phyloP scores from a whole-genome alignment of 1,140 invertebrate species.

The Akabosia matsudoensis region DNA sequence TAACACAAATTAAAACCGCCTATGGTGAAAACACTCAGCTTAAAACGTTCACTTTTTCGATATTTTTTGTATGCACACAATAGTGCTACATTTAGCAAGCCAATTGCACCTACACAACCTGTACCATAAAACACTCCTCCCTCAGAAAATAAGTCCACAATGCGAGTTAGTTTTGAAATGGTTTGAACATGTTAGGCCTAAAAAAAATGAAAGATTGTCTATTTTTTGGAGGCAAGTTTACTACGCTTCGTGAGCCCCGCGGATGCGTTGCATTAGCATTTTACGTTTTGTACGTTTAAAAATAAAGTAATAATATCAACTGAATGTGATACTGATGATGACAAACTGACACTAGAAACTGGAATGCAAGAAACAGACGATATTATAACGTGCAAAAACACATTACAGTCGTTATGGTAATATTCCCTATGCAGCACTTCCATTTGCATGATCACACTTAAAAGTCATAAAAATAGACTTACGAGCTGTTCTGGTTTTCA shows the following conservation, averaged over 20 bases:
- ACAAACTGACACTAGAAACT: not conserved
- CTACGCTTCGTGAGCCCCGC: too few relatives aligned
- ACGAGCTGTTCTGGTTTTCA: not conserved
- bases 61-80: not conserved
- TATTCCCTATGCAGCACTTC: not conserved
- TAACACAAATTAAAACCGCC: too few relatives aligned
- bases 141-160: too few relatives aligned
- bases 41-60: too few relatives aligned
- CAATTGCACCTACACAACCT: not conserved
- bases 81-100: not conserved
- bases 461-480: not conserved
- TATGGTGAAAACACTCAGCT: too few relatives aligned
- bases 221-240: too few relatives aligned
- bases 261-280: not conserved
- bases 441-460: not conserved
- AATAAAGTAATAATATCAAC: not conserved
- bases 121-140: not conserved
- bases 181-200: too few relatives aligned
- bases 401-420: not conserved
- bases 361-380: not conserved
- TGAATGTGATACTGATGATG: not conserved
- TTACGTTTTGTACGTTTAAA: not conserved
- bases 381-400: not conserved
- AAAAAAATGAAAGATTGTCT: too few relatives aligned
- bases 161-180: too few relatives aligned